Evolutionary conservation across 2,797 vertebrate genomes (phyloP).

Genomic region (Xenentodon cancila): DNA sequence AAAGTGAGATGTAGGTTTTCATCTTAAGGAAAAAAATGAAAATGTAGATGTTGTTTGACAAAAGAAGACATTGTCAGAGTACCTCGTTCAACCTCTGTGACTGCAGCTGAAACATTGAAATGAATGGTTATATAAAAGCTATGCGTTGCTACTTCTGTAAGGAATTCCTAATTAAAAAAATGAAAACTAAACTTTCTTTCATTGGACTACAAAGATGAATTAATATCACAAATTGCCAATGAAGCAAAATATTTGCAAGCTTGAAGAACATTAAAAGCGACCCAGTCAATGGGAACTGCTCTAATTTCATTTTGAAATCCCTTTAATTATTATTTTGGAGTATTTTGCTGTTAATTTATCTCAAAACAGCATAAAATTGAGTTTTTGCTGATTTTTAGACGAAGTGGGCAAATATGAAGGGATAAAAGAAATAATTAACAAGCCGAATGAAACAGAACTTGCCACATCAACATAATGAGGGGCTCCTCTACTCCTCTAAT

Average conservation of each 20-base stretch:
- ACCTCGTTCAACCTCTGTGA: conserved; percentile 17
- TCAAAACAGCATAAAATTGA: conserved; percentile 75
- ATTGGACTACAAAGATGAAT: conserved; percentile 52
- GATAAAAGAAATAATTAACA: conserved; percentile 70
- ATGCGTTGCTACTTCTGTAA: conserved; percentile 14
- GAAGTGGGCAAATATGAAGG: conserved; percentile 57
- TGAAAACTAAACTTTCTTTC: conserved; percentile 40
- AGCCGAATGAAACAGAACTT: conserved; percentile 70
- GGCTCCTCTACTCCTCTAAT: conserved; percentile 65
- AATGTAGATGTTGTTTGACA: conserved; percentile 43
- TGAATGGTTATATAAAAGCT: conserved; percentile 33
- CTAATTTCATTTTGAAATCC: conserved; percentile 77
- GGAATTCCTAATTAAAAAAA: conserved; percentile 28
- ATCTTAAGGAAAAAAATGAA: conserved; percentile 20
- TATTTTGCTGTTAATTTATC: conserved; percentile 78
- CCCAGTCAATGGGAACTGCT: conserved; percentile 62
- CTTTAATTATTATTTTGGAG: conserved; percentile 76
- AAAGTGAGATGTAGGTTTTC: conserved; percentile 67
- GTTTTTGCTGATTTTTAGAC: conserved; percentile 69
- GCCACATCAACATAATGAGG: conserved; percentile 69
- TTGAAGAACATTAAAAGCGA: conserved; percentile 69
- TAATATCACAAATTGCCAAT: conserved; percentile 65
- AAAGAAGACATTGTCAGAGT: conserved; percentile 32
- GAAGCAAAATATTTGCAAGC: conserved; percentile 74
- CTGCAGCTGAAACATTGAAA: conserved; percentile 28